A percentile compares a stretch with the other conserved stretches of the same genome.
Evolutionary conservation across 2,888 invertebrate genomes (phyloP).

Genomic region (Gymnocheta viridis): DNA sequence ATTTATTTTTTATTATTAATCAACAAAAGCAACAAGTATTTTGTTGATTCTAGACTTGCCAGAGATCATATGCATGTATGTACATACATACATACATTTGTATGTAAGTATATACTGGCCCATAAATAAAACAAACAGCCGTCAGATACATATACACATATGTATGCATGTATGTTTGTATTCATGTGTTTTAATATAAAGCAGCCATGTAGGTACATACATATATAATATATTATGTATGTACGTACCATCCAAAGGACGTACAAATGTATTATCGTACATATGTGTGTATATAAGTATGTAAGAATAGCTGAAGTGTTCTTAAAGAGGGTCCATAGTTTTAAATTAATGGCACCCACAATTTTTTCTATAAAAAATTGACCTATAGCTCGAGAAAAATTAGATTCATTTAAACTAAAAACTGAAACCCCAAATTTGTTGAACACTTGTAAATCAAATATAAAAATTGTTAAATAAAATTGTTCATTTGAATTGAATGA

Average conservation of each 20-base stretch:
- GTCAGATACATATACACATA: not conserved
- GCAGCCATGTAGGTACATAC: not conserved
- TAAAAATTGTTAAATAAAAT: constrained; percentile 22
- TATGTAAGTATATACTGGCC: not conserved
- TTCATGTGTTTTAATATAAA: not conserved
- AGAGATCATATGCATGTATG: not conserved
- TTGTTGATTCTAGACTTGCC: constrained; percentile 24
- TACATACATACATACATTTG: not conserved
- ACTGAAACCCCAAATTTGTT: too few species aligned
- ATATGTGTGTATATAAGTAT: not conserved
- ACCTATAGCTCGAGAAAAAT: too few species aligned
- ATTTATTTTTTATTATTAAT: constrained; percentile 18
- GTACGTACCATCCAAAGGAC: too few species aligned
- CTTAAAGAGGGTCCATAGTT: not conserved
- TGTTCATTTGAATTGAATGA: not conserved
- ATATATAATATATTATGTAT: not conserved
- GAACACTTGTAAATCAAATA: too few species aligned
- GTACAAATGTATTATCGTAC: not conserved
- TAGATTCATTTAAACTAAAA: too few species aligned
- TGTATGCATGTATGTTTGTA: not conserved
- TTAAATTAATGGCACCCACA: not conserved
- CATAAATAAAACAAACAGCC: not conserved
- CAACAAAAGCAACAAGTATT: constrained; percentile 26
- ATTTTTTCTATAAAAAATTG: too few species aligned
- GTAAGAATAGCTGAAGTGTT: not conserved